Percentiles rank a stretch among this genome's conserved stretches.
Evolutionary conservation across 2,888 invertebrate species (phyloP).

Genomic region (Papilio gigon): DNA sequence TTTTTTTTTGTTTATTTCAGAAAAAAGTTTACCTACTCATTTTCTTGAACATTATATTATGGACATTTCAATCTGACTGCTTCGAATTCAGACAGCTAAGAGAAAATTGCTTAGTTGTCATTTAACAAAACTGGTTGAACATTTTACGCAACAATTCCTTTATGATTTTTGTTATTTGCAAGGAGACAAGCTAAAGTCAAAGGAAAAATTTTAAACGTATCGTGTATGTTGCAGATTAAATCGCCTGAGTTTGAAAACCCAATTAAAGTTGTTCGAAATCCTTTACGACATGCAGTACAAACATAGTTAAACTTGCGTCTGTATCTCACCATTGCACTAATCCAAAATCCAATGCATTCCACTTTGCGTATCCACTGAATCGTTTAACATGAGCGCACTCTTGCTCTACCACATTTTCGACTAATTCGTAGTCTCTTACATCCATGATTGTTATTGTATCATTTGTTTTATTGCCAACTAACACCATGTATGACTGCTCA

Average conservation of each 20-base stretch:
- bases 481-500: not conserved
- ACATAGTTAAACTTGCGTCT: slow-evolving; percentile 32
- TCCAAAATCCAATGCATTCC: slow-evolving; percentile 33
- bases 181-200: not conserved
- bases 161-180: not conserved
- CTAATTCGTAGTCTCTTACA: not conserved
- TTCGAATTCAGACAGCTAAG: too few species aligned
- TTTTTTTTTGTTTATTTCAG: not conserved
- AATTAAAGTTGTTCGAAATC: slow-evolving; percentile 26
- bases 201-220: not conserved
- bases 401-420: slow-evolving; percentile 7
- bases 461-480: not conserved
- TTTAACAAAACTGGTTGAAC: too few species aligned
- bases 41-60: too few species aligned
- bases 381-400: slow-evolving; percentile 30
- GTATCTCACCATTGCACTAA: slow-evolving; percentile 35
- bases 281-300: slow-evolving; percentile 30
- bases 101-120: too few species aligned
- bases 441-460: too few species aligned
- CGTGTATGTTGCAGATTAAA: not conserved
- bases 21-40: too few species aligned
- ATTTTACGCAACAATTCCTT: not conserved
- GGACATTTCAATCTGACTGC: too few species aligned
- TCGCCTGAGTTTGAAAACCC: slow-evolving; percentile 7
- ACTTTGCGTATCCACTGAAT: slow-evolving; percentile 32